Percentiles rank a stretch among this genome's conserved stretches.
phyloP scores from a whole-genome alignment of 2,888 invertebrate species.

The Campopleginae sp. region DNA sequence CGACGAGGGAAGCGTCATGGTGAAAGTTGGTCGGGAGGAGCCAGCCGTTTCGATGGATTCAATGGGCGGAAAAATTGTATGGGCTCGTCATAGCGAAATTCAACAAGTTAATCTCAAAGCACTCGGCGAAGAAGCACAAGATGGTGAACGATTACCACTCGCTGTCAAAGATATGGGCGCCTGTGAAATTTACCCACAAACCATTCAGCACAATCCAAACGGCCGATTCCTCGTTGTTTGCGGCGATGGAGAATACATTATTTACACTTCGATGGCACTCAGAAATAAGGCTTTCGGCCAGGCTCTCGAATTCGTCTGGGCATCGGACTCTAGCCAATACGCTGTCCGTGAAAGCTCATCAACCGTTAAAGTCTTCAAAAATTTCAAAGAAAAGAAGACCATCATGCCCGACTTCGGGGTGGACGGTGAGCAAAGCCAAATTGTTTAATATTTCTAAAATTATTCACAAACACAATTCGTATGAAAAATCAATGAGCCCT shows the following conservation, averaged over 20 bases:
- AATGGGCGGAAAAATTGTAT: slow-evolving; percentile 98
- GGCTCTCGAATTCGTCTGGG: slow-evolving; percentile 99
- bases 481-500: too few relatives aligned
- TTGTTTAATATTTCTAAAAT: neutral
- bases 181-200: slow-evolving; percentile 99
- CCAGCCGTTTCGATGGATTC: slow-evolving; percentile 99
- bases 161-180: slow-evolving; percentile 99
- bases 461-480: neutral
- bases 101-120: slow-evolving; percentile 98
- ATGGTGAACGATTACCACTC: slow-evolving; percentile 89
- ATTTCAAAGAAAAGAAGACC: slow-evolving; percentile 98
- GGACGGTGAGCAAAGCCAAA: slow-evolving; percentile 87
- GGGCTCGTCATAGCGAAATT: slow-evolving; percentile 99
- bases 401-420: slow-evolving; percentile 99
- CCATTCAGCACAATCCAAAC: slow-evolving; percentile 99
- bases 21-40: slow-evolving; percentile 98
- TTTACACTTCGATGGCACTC: slow-evolving; percentile 99
- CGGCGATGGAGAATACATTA: slow-evolving; percentile 99
- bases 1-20: slow-evolving; percentile 97
- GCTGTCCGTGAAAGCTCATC: slow-evolving; percentile 95
- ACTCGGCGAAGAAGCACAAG: slow-evolving; percentile 88
- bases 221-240: slow-evolving; percentile 97
- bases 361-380: slow-evolving; percentile 97
- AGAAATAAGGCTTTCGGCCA: slow-evolving; percentile 99
- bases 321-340: slow-evolving; percentile 97